Evolutionary conservation across 2,113 vertebrate species (phyloP), one percentile per base, ranked within the genome.

Genomic region (Casuarius casuarius): DNA sequence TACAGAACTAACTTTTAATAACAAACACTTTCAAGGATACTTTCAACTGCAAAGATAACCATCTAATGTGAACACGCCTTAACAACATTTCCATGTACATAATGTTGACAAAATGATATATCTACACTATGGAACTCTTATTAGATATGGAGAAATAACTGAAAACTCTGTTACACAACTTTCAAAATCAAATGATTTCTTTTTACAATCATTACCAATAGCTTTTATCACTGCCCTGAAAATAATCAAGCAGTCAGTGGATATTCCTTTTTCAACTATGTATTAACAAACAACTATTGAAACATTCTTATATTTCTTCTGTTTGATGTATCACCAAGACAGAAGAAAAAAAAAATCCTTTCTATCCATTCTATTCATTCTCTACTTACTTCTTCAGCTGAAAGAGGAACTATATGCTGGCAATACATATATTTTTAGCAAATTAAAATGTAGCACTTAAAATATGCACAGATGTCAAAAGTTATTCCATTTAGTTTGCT

Each of bases 201-300:
- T 46, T 46, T 17, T 15, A 14, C 44, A 15, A 46, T 46, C 44
- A 46, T 46, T 46, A 46, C 15, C 16, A 46, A 46, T 19, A 65
- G 42, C 48, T 80, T 76, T n/a, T 23, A 31, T 18, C 14, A 7
- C 20, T 51, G 31, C 21, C 15, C 54, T 22, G 59, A 21, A 73
- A 80, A 89, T 58, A 74, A 75, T 31, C 8, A 77, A 84, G 20
- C 44, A 61, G 29, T n/a, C 48, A 68, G 54, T 3, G 0, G 12
- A 40, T 16, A 44, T 35, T 63, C 5, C 26, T 59, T 66, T 72
- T 70, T 10, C 52, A 84, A 44, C 8, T 76, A 42, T 3, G 4
- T 21, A 62, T n/a, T 59, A 91, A 52, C 5, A 58, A 75, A 62
- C 3, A n/a, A 31, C 0, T 0, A 38, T 2, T 59, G 3, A 94